Conservation (phyloP, 1,140 invertebrate genomes). For the Drosophila watanabei region DNA sequence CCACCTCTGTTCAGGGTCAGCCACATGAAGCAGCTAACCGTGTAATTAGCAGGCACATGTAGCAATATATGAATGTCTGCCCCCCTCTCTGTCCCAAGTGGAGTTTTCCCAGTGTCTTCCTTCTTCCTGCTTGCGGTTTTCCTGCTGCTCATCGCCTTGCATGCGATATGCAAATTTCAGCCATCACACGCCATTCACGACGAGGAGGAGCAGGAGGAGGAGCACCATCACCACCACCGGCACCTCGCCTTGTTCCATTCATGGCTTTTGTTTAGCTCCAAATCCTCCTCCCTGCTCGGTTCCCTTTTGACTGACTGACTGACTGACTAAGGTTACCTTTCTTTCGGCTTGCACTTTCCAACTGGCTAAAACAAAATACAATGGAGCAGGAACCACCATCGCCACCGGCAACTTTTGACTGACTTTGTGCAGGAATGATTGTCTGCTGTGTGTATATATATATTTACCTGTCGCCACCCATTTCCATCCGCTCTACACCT, state of each 20-base stretch:
- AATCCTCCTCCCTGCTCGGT: conserved; percentile 5
- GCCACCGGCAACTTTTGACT: conserved; percentile 46
- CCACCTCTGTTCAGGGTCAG: conserved; percentile 24
- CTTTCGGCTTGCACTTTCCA: conserved; percentile 64
- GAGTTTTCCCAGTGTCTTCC: conserved; percentile 45
- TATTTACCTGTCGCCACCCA: conserved; percentile 45
- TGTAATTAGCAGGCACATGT: conserved; percentile 50
- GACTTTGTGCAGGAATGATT: conserved; percentile 58
- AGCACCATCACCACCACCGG: not conserved
- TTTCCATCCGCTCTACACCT: not conserved
- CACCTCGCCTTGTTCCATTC: conserved; percentile 57
- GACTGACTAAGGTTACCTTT: conserved; percentile 64
- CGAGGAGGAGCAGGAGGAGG: conserved; percentile 1
- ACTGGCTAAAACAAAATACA: conserved; percentile 41
- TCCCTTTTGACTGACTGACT: conserved; percentile 35
- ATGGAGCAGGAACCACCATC: conserved; percentile 32
- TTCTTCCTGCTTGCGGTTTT: conserved; percentile 80
- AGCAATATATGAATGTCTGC: conserved; percentile 2
- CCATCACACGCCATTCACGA: conserved; percentile 58
- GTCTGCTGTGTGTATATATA: conserved; percentile 47
- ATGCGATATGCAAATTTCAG: conserved; percentile 77
- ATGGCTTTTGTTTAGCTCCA: conserved; percentile 55
- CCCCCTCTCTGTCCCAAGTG: conserved; percentile 1
- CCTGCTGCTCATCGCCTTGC: conserved; percentile 48
- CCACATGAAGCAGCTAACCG: conserved; percentile 34